Evolutionary conservation across 1,140 invertebrate genomes (phyloP), one percentile per base, ranked within the genome.

Genomic region (Glossosoma conforme): DNA sequence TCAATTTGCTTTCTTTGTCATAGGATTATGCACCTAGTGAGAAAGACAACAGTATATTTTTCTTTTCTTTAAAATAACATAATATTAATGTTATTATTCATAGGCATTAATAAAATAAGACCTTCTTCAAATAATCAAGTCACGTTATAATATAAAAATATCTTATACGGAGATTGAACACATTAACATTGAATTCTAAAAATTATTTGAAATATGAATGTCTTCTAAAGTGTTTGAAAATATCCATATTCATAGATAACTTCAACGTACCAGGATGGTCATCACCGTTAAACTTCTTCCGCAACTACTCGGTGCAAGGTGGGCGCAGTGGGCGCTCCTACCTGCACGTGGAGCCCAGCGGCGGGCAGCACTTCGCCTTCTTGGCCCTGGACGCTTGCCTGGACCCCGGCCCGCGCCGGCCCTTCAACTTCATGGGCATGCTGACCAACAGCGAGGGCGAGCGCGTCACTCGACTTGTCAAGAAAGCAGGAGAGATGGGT

Each of bases 381-480:
- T 79, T 96, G 53, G 91, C 80, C 0, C 70, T 96, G 22, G 93
- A 97, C 72, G 89, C 91, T n/a, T 91, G 88, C 61, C 74, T 89
- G 25, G 81, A 89, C 51, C 91, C 91, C 18, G 91, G 93, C 6
- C 83, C 90, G 8, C 80, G 83, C 55, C 75, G 92, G 60, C 92
- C 93, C 3, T 95, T 94, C 63, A 96, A 96, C 78, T 96, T 96
- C 69, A 84, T 96, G 65, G 93, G 93, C 15, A 78, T 82, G 28
- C 59, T 86, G 24, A 78, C 79, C 61, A 72, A 79, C 58, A 68
- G 72, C 19, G 86, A 84, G 67, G 74, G 79, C 20, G 54, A 67
- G 2, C 60, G 75, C 50, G 62, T 89, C 17, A 60, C 75, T 45
- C 56, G 66, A 15, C 71, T 85, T 35, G 65, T 75, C 14, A 62